These are phyloP conservation scores for Hipparchia semele DNA, from an alignment of 2,888 invertebrate species.

Conservation along the genomic window DNA sequence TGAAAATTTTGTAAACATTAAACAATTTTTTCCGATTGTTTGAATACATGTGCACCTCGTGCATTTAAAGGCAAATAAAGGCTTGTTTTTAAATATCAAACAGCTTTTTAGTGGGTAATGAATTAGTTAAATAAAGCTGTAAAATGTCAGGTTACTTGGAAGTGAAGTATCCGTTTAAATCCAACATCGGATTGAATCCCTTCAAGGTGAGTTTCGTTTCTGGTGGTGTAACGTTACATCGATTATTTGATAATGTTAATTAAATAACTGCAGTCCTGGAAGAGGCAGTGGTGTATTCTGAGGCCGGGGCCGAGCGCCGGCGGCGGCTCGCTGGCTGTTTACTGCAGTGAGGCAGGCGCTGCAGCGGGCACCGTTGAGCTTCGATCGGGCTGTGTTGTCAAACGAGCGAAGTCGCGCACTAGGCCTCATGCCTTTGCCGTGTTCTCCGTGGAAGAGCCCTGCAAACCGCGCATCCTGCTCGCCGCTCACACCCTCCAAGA, in stretches of 20 bases:
- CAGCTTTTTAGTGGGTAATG: slow-evolving; percentile 34
- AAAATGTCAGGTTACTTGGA: slow-evolving; percentile 84
- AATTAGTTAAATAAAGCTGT: slow-evolving; percentile 31
- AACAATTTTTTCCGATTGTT: slow-evolving; percentile 41
- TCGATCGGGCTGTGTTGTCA: slow-evolving; percentile 83
- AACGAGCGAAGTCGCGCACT: slow-evolving; percentile 86
- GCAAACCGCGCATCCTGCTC: slow-evolving; percentile 85
- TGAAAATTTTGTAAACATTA: slow-evolving; percentile 48
- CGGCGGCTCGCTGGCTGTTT: slow-evolving; percentile 80
- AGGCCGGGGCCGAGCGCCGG: slow-evolving; percentile 80
- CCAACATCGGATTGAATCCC: slow-evolving; percentile 84
- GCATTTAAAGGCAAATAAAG: slow-evolving; percentile 31
- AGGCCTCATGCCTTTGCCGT: slow-evolving; percentile 88
- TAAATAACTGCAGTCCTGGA: slow-evolving; percentile 80
- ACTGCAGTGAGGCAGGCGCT: slow-evolving; percentile 78
- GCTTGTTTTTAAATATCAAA: slow-evolving; percentile 28
- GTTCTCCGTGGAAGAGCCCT: slow-evolving; percentile 80
- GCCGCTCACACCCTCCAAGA: slow-evolving; percentile 86
- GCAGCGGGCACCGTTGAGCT: slow-evolving; percentile 79
- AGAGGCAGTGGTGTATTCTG: slow-evolving; percentile 86
- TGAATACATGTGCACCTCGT: slow-evolving; percentile 46
- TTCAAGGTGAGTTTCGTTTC: slow-evolving; percentile 81
- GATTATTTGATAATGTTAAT: slow-evolving; percentile 51
- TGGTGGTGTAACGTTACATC: slow-evolving; percentile 41
- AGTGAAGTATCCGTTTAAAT: slow-evolving; percentile 85